Conservation (phyloP, 2,888 invertebrate species). For the Leuctra nigra region DNA sequence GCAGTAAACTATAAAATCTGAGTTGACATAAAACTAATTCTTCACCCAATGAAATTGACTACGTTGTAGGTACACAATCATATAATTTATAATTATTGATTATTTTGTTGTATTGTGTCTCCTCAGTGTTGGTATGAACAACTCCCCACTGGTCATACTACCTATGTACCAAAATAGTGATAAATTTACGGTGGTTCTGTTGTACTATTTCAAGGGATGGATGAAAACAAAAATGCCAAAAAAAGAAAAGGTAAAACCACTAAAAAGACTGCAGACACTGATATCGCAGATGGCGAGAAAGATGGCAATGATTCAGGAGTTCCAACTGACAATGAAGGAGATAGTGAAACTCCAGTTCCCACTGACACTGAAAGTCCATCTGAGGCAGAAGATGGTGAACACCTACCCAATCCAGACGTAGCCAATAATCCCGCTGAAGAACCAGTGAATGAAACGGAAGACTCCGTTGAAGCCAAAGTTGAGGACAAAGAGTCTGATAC, state of each 20-base stretch:
- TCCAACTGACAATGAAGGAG: conserved; percentile 36
- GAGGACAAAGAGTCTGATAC: conserved; percentile 10
- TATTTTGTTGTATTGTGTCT: too few species aligned
- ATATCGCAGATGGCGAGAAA: conserved; percentile 29
- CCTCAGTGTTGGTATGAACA: too few species aligned
- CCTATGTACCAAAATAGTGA: too few species aligned
- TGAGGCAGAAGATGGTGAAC: background rate
- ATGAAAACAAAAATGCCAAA: conserved; percentile 34
- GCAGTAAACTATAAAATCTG: too few species aligned
- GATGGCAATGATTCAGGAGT: conserved; percentile 36
- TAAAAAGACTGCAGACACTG: background rate
- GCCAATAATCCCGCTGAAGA: conserved; percentile 31
- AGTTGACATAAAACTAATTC: too few species aligned
- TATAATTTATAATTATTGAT: too few species aligned
- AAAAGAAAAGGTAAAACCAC: conserved; percentile 40
- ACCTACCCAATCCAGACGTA: conserved; percentile 33
- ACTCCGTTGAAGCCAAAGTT: conserved; percentile 30
- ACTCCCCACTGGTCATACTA: too few species aligned
- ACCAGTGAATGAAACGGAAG: conserved; percentile 37
- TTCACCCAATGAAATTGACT: too few species aligned
- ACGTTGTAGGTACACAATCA: too few species aligned
- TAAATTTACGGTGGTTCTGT: conserved; percentile 24
- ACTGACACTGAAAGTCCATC: conserved; percentile 5
- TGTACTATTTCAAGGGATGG: background rate
- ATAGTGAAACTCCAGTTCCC: conserved; percentile 14